phyloP scores from a whole-genome alignment of 2,113 vertebrate species.

The Sceloporus tristichus region DNA sequence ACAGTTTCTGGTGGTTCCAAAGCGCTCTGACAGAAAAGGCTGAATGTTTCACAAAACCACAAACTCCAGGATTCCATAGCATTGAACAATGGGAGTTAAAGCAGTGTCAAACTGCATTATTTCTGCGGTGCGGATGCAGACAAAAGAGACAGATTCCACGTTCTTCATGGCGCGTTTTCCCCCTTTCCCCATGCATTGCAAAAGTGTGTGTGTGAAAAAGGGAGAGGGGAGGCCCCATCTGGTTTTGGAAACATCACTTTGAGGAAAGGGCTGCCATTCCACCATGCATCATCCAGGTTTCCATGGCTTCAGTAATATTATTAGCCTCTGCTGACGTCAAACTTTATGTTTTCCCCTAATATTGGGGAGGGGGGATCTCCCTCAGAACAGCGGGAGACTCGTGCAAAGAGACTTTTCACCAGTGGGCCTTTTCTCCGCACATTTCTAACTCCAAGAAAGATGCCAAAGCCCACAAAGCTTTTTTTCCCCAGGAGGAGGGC shows the following conservation, averaged over 20 bases:
- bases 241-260: slow-evolving; percentile 33
- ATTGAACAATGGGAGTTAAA: too few relatives aligned
- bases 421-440: slow-evolving; percentile 12
- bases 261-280: slow-evolving; percentile 55
- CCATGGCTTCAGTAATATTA: slow-evolving; percentile 70
- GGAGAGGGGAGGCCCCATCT: neutral
- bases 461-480: too few relatives aligned
- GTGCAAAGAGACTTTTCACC: neutral
- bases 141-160: too few relatives aligned
- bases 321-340: slow-evolving; percentile 66
- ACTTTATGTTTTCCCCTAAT: slow-evolving; percentile 58
- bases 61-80: too few relatives aligned
- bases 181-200: neutral
- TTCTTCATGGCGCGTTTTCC: neutral
- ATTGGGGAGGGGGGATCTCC: slow-evolving; percentile 47
- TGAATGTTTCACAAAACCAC: too few relatives aligned
- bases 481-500: too few relatives aligned
- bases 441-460: neutral
- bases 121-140: too few relatives aligned
- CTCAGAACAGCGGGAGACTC: slow-evolving; percentile 43
- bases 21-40: too few relatives aligned
- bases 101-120: too few relatives aligned
- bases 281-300: slow-evolving; percentile 65
- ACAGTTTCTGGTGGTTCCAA: too few relatives aligned
- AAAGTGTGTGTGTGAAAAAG: neutral